Evolutionary conservation across 2,797 vertebrate genomes (phyloP).

Genomic region (Centropyge bicolor): DNA sequence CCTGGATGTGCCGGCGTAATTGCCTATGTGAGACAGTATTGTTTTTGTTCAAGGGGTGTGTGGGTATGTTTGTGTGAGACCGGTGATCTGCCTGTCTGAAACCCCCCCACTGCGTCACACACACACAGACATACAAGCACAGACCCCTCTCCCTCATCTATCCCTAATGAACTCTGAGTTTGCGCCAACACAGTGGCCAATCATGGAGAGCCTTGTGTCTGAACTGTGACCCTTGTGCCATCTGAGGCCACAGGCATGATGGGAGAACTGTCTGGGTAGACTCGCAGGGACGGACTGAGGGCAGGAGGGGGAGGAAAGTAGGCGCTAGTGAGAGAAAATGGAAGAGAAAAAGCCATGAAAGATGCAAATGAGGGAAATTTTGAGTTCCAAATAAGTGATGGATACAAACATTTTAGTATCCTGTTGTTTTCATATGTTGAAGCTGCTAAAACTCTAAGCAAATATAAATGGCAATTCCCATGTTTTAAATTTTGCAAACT

Average conservation of each 20-base stretch:
- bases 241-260: conserved; percentile 69
- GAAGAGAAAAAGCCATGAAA: conserved; percentile 13
- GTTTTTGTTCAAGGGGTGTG: conserved; percentile 77
- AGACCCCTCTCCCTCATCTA: conserved; percentile 56
- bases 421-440: conserved; percentile 19
- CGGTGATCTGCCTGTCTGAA: conserved; percentile 67
- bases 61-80: conserved; percentile 74
- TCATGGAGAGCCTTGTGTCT: conserved; percentile 61
- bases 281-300: conserved; percentile 23
- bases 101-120: conserved; percentile 12
- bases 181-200: conserved; percentile 66
- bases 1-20: conserved; percentile 57
- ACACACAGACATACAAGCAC: conserved; percentile 14
- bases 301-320: not conserved
- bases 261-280: conserved; percentile 70
- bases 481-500: conserved; percentile 10
- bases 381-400: not conserved
- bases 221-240: conserved; percentile 73
- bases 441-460: not conserved
- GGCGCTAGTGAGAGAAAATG: conserved; percentile 11
- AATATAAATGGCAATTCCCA: no score
- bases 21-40: conserved; percentile 75
- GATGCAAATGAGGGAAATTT: conserved; percentile 25
- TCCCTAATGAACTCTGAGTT: conserved; percentile 75
- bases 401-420: conserved; percentile 32